Conservation (phyloP, 2,888 invertebrate genomes). For the Criorhina ranunculi region DNA sequence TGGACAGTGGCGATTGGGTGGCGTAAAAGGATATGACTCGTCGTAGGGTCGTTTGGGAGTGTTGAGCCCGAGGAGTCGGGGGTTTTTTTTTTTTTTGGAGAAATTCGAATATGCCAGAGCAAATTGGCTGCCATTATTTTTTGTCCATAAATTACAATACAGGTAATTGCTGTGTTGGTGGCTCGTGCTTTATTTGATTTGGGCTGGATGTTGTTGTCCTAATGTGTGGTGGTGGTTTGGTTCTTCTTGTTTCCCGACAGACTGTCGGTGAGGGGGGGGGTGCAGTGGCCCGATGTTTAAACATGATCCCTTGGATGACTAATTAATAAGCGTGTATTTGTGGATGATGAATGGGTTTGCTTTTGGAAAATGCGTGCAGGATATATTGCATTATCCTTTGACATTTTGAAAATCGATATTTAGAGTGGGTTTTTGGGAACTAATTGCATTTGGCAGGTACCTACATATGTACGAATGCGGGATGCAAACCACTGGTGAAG, state of each 20-base stretch:
- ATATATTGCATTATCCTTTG: neutral
- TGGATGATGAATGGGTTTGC: conserved; percentile 4
- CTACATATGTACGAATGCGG: too few species aligned
- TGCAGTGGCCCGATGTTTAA: conserved; percentile 13
- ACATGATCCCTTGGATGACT: conserved; percentile 26
- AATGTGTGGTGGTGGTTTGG: conserved; percentile 1
- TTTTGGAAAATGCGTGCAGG: neutral
- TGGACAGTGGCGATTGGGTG: conserved; percentile 28
- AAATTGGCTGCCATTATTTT: conserved; percentile 62
- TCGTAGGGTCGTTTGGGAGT: neutral
- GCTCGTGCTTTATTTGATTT: conserved; percentile 56
- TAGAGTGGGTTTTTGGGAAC: neutral
- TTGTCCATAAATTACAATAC: conserved; percentile 68
- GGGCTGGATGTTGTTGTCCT: conserved; percentile 29
- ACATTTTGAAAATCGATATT: conserved; percentile 1
- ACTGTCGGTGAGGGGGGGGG: neutral
- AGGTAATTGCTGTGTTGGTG: conserved; percentile 60
- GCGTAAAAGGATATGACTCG: conserved; percentile 52
- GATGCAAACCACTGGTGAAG: too few species aligned
- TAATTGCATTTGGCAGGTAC: neutral
- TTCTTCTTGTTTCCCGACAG: neutral
- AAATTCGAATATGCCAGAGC: conserved; percentile 40
- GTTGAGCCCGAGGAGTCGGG: neutral
- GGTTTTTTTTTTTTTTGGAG: conserved; percentile 13
- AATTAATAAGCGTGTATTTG: conserved; percentile 23